These are phyloP conservation scores for Melitaea cinxia DNA, from an alignment of 1,140 invertebrate species.

Conservation along the genomic window DNA sequence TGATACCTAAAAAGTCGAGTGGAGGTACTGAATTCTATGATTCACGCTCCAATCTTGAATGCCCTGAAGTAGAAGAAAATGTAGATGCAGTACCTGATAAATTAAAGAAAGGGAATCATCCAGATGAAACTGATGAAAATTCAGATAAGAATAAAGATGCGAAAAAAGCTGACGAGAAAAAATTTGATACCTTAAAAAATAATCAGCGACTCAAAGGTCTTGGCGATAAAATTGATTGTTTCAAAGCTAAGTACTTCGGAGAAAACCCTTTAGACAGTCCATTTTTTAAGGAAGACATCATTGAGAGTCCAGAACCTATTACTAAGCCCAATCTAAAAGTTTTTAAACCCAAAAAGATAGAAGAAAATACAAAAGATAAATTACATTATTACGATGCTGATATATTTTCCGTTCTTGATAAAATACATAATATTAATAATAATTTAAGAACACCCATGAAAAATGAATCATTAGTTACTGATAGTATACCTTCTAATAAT, in stretches of 20 bases:
- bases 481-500: not conserved
- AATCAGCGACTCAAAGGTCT: conserved; percentile 78
- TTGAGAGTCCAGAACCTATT: conserved; percentile 67
- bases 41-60: conserved; percentile 72
- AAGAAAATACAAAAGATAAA: not conserved
- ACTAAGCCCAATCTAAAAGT: conserved; percentile 36
- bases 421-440: conserved; percentile 37
- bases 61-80: conserved; percentile 79
- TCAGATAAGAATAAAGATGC: conserved; percentile 33
- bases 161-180: conserved; percentile 21
- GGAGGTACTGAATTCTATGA: conserved; percentile 84
- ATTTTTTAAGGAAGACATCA: conserved; percentile 84
- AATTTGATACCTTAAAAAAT: conserved; percentile 52
- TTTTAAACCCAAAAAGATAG: conserved; percentile 11
- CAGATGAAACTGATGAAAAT: conserved; percentile 46
- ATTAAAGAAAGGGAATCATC: conserved; percentile 72
- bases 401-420: conserved; percentile 44
- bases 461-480: conserved; percentile 1
- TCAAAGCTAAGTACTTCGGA: conserved; percentile 88
- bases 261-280: conserved; percentile 88
- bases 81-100: conserved; percentile 81
- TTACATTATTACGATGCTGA: conserved; percentile 21
- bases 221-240: conserved; percentile 88
- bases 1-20: conserved; percentile 82
- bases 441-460: conserved; percentile 17